Conservation (phyloP, 1,140 invertebrate genomes). For the Subanguina moxae region DNA sequence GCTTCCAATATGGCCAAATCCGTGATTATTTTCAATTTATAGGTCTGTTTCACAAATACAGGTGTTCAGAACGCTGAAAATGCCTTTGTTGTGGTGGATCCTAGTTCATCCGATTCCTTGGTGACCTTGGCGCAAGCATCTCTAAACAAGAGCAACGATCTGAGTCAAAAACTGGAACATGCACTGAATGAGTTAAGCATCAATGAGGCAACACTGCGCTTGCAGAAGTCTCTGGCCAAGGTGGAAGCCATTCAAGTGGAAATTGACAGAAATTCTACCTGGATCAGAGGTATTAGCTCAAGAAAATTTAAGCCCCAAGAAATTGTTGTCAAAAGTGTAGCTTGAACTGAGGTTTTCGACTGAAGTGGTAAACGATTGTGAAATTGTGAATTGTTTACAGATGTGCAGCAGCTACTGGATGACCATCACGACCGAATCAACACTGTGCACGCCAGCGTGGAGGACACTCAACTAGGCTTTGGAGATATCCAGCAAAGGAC, state of each 20-base stretch:
- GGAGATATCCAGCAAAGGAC: conserved; percentile 34
- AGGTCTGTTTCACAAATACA: background rate
- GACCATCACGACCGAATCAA: conserved; percentile 57
- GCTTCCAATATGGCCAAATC: conserved; percentile 37
- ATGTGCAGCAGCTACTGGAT: conserved; percentile 49
- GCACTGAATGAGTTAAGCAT: conserved; percentile 21
- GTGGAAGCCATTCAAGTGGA: conserved; percentile 12
- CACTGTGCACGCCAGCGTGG: conserved; percentile 32
- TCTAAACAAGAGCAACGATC: conserved; percentile 13
- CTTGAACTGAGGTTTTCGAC: background rate
- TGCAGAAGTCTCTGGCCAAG: conserved; percentile 29
- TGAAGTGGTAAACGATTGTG: too few relatives aligned
- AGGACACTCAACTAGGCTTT: conserved; percentile 26
- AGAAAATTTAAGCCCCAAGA: too few relatives aligned
- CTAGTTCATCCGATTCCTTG: conserved; percentile 19
- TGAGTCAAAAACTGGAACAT: conserved; percentile 21
- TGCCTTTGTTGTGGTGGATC: conserved; percentile 30
- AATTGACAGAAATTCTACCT: conserved; percentile 30
- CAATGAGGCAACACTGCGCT: conserved; percentile 3
- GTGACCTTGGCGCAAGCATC: conserved; percentile 26
- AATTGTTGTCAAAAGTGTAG: background rate
- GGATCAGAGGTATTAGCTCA: conserved; percentile 25
- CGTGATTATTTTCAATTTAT: background rate
- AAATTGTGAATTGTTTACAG: conserved; percentile 6
- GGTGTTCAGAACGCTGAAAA: conserved; percentile 21